A percentile compares a stretch with the other conserved stretches of the same genome.
Conservation (phyloP, 2,888 invertebrate species). For the Drosophila mulleri region DNA sequence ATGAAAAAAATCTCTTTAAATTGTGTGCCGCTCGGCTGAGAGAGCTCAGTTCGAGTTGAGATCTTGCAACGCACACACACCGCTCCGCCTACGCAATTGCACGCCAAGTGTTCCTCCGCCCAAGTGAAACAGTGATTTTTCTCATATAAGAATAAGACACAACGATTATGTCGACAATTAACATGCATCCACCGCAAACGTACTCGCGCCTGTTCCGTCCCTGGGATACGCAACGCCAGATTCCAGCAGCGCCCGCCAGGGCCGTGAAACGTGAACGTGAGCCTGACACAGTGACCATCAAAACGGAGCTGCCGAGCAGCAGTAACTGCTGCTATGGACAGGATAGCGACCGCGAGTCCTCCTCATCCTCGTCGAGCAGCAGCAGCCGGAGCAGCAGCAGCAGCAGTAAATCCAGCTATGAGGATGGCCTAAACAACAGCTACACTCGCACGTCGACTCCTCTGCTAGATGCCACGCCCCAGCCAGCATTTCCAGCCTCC, state of each 20-base stretch:
- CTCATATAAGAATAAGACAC: constrained; percentile 1
- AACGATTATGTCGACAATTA: constrained; percentile 78
- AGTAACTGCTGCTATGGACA: constrained; percentile 49
- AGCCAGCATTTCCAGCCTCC: constrained; percentile 47
- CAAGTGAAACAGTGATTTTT: constrained; percentile 29
- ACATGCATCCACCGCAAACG: constrained; percentile 84
- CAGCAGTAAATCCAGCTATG: constrained; percentile 69
- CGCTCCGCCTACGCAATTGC: constrained; percentile 42
- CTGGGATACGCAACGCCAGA: constrained; percentile 86
- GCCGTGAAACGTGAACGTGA: constrained; percentile 60
- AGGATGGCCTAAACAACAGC: constrained; percentile 70
- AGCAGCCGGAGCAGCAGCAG: constrained; percentile 35
- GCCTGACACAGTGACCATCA: constrained; percentile 50
- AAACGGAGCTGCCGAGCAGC: constrained; percentile 51
- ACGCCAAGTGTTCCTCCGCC: constrained; percentile 53
- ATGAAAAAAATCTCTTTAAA: constrained; percentile 76
- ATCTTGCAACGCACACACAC: constrained; percentile 77
- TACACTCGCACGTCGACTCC: constrained; percentile 65
- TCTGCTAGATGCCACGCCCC: constrained; percentile 53
- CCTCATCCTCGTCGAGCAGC: constrained; percentile 56
- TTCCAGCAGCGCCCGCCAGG: constrained; percentile 40
- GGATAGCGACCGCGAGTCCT: constrained; percentile 73
- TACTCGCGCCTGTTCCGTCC: constrained; percentile 87
- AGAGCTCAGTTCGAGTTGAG: constrained; percentile 82
- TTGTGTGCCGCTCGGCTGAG: constrained; percentile 59